Percentiles rank a stretch among this genome's conserved stretches.
Conservation (phyloP, 2,888 invertebrate species). For the Diloba caeruleocephala region DNA sequence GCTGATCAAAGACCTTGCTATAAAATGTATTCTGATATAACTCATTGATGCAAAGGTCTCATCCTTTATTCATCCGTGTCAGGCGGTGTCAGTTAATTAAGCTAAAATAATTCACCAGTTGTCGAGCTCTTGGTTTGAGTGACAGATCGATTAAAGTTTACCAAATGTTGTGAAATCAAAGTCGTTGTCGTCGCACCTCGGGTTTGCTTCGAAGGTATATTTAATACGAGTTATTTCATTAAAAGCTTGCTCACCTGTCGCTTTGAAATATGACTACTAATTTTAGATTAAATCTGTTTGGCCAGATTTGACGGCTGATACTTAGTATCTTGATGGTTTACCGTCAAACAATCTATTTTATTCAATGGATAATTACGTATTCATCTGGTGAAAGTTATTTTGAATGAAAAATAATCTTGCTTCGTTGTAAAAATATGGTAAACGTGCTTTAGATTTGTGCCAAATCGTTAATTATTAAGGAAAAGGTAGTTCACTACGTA, state of each 20-base stretch:
- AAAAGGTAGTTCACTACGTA: conserved; percentile 9
- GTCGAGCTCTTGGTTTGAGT: conserved; percentile 53
- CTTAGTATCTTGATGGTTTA: conserved; percentile 8
- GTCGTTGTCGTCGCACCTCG: conserved; percentile 33
- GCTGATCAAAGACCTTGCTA: conserved; percentile 4
- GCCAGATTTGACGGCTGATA: conserved; percentile 3
- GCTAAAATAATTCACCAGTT: conserved; percentile 47
- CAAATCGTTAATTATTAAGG: conserved; percentile 3
- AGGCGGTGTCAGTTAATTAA: conserved; percentile 48
- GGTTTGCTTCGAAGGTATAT: conserved; percentile 26
- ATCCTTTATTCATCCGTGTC: conserved; percentile 36
- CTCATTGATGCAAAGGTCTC: conserved; percentile 18
- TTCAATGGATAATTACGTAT: conserved; percentile 22
- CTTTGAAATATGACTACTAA: conserved; percentile 46
- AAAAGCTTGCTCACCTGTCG: conserved; percentile 48
- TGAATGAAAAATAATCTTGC: conserved; percentile 4
- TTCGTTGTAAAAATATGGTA: conserved; percentile 10
- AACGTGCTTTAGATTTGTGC: conserved; percentile 12
- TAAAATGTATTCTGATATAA: conserved; percentile 4
- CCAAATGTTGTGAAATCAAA: conserved; percentile 56
- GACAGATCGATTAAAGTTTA: conserved; percentile 71
- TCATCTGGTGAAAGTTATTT: conserved; percentile 28
- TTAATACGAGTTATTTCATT: conserved; percentile 38
- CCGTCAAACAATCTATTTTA: conserved; percentile 20
- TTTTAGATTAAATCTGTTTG: conserved; percentile 54